Base-by-base conservation (phyloP, 2,113 vertebrate genomes). In the Hippolais icterina region DNA sequence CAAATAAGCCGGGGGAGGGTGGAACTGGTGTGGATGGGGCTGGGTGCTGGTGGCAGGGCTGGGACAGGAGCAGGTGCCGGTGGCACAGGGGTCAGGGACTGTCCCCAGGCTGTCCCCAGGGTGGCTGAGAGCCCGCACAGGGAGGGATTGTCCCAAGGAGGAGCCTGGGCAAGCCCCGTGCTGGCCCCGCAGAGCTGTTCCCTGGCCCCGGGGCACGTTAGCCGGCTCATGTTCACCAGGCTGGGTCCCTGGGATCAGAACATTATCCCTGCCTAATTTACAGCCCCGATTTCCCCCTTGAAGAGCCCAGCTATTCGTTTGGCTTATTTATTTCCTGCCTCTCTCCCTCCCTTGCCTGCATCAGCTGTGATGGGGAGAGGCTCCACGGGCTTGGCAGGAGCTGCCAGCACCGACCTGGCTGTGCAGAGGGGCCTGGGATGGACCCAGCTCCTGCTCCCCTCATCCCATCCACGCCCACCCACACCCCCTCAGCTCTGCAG, bases 141-240 rank as follows among this genome's bases (percentile, higher is more conserved):
- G 53, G 47, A 2, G 15, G 4, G 13, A 24, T 49, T 11, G n/a
- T 54, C 18, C 24, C 11, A 0, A 2, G 28, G 66, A 24, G 20
- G 6, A 60, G 10, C 33, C 47, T 1, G 44, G 42, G n/a, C n/a
- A n/a, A 16, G 3, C 5, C 6, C 27, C 39, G 4, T 1, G 7
- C 35, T 2, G 31, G 68, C 68, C n/a, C 76, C 20, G 42, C 83
- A 24, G 65, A 37, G 86, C 65, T 29, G 33, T 3, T n/a, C 52
- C 54, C 82, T 46, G n/a, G 0, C 39, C 68, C 61, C 0, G 0
- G n/a, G n/a, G 15, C 11, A 0, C 1, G 0, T 17, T 2, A 17
- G 24, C 16, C 50, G 7, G 10, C 39, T 44, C 9, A 2, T 27
- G 29, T 66, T 70, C 19, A 70, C 4, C 3, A 57, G 81, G 22